phyloP scores from a whole-genome alignment of 2,113 vertebrate genomes.

The Sinocyclocheilus rhinocerous region DNA sequence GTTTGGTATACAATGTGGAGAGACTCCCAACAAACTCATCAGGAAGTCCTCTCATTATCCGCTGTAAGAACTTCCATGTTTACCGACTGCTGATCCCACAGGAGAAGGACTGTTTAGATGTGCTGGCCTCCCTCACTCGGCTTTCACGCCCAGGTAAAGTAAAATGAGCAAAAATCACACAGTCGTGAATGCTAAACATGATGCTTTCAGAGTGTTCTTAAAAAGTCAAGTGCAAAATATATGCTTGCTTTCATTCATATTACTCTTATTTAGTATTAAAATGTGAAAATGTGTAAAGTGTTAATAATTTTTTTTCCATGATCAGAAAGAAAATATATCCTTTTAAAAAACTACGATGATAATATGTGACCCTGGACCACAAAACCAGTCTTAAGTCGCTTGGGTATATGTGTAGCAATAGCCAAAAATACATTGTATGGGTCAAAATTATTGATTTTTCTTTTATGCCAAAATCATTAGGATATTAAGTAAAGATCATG shows the following conservation, averaged over 20 bases:
- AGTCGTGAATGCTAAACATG: neutral
- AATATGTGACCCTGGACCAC: neutral
- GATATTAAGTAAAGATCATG: no score
- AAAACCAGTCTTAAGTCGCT: no score
- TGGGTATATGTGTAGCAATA: no score
- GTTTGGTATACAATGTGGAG: conserved; percentile 88
- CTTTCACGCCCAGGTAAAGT: conserved; percentile 88
- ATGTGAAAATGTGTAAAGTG: neutral
- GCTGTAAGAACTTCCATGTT: conserved; percentile 92
- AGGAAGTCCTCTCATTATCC: conserved; percentile 87
- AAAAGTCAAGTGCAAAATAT: neutral
- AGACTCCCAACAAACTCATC: conserved; percentile 82
- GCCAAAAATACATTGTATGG: no score
- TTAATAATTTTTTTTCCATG: neutral
- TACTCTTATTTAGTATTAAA: neutral
- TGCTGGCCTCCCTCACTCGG: conserved; percentile 86
- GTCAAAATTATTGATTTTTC: no score
- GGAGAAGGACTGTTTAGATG: conserved; percentile 88
- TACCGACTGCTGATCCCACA: conserved; percentile 87
- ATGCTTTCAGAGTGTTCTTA: neutral
- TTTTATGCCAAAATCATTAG: no score
- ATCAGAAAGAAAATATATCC: neutral
- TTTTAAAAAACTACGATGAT: neutral
- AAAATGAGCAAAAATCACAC: neutral
- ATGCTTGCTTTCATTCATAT: neutral